These are phyloP conservation scores for Chionomys nivalis DNA, from an alignment of 2,113 vertebrate genomes.

Conservation along the genomic window DNA sequence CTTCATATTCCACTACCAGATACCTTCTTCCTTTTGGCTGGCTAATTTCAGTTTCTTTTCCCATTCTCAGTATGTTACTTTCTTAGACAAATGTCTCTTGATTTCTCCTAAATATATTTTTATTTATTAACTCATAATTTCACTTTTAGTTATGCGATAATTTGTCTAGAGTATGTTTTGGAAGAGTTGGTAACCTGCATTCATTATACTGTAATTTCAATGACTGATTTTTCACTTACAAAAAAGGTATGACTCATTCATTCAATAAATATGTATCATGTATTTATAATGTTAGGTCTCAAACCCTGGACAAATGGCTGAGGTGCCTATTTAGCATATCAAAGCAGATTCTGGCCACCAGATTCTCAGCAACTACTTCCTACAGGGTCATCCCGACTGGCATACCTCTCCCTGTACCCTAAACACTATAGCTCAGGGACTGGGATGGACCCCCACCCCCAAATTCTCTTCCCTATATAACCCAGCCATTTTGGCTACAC, in stretches of 20 bases:
- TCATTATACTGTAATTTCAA: conserved; percentile 11
- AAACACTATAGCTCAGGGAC: not conserved
- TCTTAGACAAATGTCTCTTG: not conserved
- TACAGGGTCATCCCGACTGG: not conserved
- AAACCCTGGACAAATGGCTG: not conserved
- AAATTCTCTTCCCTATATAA: not conserved
- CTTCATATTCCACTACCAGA: not conserved
- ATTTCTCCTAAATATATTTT: conserved; percentile 20
- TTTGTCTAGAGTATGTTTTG: not conserved
- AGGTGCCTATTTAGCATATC: not conserved
- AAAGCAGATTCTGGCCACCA: not conserved
- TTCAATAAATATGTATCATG: conserved; percentile 1
- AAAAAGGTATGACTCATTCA: not conserved
- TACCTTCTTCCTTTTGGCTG: not conserved
- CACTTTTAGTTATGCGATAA: conserved; percentile 19
- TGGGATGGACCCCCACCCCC: not conserved
- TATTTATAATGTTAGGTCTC: not conserved
- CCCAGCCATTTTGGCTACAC: not conserved
- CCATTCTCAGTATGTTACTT: not conserved
- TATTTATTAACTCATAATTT: conserved; percentile 34
- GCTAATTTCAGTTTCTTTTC: not conserved
- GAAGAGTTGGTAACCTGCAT: not conserved
- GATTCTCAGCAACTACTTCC: not conserved
- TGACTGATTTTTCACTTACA: not conserved
- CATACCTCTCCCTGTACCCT: not conserved